Evolutionary conservation across 2,797 vertebrate genomes (phyloP).

Genomic region (Etheostoma nigrum): DNA sequence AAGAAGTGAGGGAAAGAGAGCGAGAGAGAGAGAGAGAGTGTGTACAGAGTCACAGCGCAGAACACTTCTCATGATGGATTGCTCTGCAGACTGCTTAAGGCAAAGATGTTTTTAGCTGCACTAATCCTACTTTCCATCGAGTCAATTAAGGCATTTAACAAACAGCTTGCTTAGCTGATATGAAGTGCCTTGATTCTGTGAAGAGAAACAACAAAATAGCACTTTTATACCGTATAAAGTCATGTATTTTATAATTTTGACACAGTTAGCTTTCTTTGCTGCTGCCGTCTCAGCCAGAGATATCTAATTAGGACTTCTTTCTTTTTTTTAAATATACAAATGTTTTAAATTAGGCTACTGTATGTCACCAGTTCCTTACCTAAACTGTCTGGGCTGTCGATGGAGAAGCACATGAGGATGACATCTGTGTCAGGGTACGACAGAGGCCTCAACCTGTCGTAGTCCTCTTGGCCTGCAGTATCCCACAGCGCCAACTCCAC

Average conservation of each 20-base stretch:
- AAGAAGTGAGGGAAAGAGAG: conserved; percentile 10
- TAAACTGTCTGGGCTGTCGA: conserved; percentile 97
- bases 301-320: neutral
- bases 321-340: neutral
- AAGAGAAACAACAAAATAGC: neutral
- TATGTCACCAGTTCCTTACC: conserved; percentile 80
- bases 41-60: conserved; percentile 47
- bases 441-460: conserved; percentile 94
- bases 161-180: conserved; percentile 35
- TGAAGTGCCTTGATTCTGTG: conserved; percentile 22
- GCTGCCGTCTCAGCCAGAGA: too few relatives aligned
- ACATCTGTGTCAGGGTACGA: conserved; percentile 98
- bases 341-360: neutral
- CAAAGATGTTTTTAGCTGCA: conserved; percentile 69
- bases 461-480: conserved; percentile 98
- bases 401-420: conserved; percentile 99
- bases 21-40: neutral
- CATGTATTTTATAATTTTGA: neutral
- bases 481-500: conserved; percentile 98
- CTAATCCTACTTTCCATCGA: conserved; percentile 63
- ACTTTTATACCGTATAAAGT: neutral
- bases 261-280: neutral
- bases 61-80: conserved; percentile 67
- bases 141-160: conserved; percentile 62
- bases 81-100: conserved; percentile 60